Conservation (phyloP, 1,140 invertebrate genomes). For the Archivesica marissinica region DNA sequence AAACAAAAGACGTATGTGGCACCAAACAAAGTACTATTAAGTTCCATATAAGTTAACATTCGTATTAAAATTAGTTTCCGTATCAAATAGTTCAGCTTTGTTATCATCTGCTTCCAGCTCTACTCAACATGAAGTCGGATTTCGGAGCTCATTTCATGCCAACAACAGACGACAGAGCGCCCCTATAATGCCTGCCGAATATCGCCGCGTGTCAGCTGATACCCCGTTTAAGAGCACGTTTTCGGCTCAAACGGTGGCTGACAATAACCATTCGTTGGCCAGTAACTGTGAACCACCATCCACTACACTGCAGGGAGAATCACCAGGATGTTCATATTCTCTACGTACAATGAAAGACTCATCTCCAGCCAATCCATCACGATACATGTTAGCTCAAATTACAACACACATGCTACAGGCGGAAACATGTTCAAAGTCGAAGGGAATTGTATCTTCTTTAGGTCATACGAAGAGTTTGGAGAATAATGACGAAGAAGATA, state of each 20-base stretch:
- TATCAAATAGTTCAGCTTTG: neutral
- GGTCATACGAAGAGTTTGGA: too few relatives aligned
- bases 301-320: neutral
- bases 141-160: neutral
- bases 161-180: neutral
- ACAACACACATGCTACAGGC: neutral
- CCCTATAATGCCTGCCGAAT: neutral
- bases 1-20: neutral
- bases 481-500: too few relatives aligned
- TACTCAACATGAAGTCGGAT: neutral
- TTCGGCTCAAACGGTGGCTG: neutral
- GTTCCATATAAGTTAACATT: neutral
- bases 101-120: neutral
- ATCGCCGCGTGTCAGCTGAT: neutral
- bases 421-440: neutral
- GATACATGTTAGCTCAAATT: neutral
- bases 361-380: neutral
- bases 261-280: neutral
- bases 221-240: neutral
- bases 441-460: too few relatives aligned
- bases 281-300: too few relatives aligned
- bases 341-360: neutral
- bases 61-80: neutral
- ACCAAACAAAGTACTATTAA: neutral
- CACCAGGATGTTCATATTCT: neutral